Base-by-base conservation (phyloP, 2,888 invertebrate species). In the Ennomos quercinarius region DNA sequence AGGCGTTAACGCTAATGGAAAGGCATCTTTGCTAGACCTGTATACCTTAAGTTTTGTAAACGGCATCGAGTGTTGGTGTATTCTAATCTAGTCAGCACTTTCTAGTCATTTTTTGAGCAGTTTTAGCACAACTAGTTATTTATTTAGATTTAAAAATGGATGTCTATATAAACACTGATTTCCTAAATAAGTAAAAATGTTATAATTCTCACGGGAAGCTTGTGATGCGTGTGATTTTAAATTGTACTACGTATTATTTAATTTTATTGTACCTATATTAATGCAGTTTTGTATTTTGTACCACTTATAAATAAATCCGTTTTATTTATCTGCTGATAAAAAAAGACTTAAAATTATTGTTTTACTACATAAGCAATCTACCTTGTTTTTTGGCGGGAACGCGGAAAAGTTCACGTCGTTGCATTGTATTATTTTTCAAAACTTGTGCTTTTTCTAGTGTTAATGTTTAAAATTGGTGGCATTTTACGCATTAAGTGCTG, bases 301-400 rank as follows among this genome's bases (percentile, higher is more conserved):
- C n/a, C n/a, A n/a, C 6, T 27, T 42, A 46, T 37, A 57, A 62
- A 52, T 55, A 61, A 61, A 58, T 51, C 46, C 54, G 42, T 59
- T 57, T 65, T 63, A 48, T 52, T 66, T 52, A 69, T 47, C 42
- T 10, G 37, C 0, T 9, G 1, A 1, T 6, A 27, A 6, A 27
- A 27, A 27, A 17, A 17, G 17, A 6, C 27, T 27, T 27, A 1
- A 27, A 4, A 27, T 27, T 27, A 35, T 8, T 53, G 49, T 13
- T 53, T 34, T 13, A 27, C 6, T 34, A 36, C 37, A 27, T 27
- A 27, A 27, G 27, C 27, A 6, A 0, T 27, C 17, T 17, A 17
- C 17, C 17, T 2, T 17, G 4, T 17, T n/a, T n/a, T n/a, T n/a
- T n/a, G n/a, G n/a, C n/a, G n/a, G n/a, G n/a, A n/a, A n/a, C n/a